Conservation (phyloP, 2,797 vertebrate genomes). For the Cyprinella venusta region DNA sequence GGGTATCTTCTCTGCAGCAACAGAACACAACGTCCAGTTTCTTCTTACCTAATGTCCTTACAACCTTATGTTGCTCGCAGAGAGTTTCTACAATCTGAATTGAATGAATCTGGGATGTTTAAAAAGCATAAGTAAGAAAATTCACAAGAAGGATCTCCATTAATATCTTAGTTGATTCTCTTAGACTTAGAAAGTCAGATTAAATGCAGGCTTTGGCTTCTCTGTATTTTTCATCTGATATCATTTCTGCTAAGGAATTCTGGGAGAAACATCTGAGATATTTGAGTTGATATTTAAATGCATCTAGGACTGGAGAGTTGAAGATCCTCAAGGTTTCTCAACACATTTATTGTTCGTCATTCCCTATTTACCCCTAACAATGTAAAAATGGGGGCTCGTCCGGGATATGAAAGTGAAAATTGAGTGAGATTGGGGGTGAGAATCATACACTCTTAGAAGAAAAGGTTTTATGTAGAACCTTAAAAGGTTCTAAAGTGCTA, state of each 20-base stretch:
- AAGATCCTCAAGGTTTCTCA: no score
- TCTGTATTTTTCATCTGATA: not conserved
- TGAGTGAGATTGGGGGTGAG: no score
- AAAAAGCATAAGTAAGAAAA: not conserved
- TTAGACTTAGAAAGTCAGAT: not conserved
- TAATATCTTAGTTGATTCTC: not conserved
- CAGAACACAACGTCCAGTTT: constrained; percentile 59
- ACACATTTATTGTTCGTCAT: no score
- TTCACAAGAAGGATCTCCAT: not conserved
- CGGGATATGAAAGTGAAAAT: no score
- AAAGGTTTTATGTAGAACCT: no score
- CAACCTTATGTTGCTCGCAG: constrained; percentile 10
- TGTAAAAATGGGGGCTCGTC: no score
- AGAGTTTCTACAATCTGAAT: constrained; percentile 9
- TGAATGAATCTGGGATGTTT: not conserved
- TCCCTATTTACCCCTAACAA: no score
- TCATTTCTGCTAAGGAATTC: no score
- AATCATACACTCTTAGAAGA: no score
- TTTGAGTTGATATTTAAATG: not conserved
- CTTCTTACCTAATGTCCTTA: constrained; percentile 23
- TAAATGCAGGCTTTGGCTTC: not conserved
- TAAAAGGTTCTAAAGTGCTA: no score
- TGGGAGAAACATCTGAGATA: not conserved
- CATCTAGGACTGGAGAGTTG: no score
- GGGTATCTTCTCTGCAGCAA: constrained; percentile 76